These are phyloP conservation scores for Triplophysa yarkandensis DNA, from an alignment of 2,797 vertebrate genomes.

Conservation along the genomic window DNA sequence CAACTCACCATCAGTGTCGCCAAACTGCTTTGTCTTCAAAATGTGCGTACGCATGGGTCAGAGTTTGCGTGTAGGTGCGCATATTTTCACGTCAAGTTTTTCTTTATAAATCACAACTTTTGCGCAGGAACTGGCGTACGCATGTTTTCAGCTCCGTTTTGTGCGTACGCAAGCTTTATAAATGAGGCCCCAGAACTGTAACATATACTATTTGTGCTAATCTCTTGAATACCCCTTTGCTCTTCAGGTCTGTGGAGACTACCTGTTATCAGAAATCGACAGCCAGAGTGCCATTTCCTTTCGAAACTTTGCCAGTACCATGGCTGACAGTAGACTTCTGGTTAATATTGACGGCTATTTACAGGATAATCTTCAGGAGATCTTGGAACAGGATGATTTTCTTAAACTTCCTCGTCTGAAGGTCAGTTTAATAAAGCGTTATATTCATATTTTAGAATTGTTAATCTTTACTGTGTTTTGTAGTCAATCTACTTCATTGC, in stretches of 20 bases:
- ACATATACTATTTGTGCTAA: not conserved
- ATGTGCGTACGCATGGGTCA: too few relatives aligned
- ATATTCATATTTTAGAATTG: too few relatives aligned
- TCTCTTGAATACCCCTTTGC: not conserved
- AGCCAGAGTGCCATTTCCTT: constrained; percentile 90
- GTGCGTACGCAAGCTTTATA: too few relatives aligned
- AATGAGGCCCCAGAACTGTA: not conserved
- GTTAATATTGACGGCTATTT: constrained; percentile 91
- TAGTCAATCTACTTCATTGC: not conserved
- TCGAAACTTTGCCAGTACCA: constrained; percentile 91
- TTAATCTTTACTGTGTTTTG: too few relatives aligned
- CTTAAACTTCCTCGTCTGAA: constrained; percentile 96
- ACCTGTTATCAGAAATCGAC: constrained; percentile 93
- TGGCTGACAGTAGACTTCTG: constrained; percentile 88
- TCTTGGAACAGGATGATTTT: constrained; percentile 95
- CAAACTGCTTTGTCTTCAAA: too few relatives aligned
- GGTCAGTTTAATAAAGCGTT: constrained; percentile 67
- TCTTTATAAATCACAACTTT: too few relatives aligned
- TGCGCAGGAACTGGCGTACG: too few relatives aligned
- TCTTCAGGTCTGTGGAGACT: constrained; percentile 93
- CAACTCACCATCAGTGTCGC: too few relatives aligned
- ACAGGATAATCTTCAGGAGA: constrained; percentile 91
- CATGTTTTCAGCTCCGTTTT: too few relatives aligned
- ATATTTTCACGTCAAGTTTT: too few relatives aligned
- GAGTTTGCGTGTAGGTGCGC: too few relatives aligned